Evolutionary conservation across 2,797 vertebrate genomes (phyloP).

Genomic region (Arremon brunneinucha): DNA sequence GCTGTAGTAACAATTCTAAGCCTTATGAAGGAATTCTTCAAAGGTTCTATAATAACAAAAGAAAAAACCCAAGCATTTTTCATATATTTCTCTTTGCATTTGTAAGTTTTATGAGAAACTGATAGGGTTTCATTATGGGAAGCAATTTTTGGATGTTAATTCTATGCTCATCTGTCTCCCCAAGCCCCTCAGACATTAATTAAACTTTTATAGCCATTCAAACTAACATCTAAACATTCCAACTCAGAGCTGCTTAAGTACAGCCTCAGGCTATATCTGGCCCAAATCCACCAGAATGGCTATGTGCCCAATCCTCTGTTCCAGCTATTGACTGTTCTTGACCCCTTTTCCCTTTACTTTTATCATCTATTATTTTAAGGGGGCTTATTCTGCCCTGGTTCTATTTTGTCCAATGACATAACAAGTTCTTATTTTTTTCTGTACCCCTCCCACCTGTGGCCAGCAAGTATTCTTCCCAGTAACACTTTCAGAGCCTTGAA

Average conservation of each 20-base stretch:
- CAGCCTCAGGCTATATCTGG: slow-evolving; percentile 56
- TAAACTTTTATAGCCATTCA: slow-evolving; percentile 61
- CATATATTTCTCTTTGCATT: background rate
- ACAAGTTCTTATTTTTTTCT: background rate
- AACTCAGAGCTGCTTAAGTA: slow-evolving; percentile 51
- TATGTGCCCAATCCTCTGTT: slow-evolving; percentile 56
- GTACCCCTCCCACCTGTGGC: background rate
- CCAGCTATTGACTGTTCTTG: slow-evolving; percentile 63
- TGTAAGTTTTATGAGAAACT: background rate
- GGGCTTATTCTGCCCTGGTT: background rate
- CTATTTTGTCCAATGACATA: background rate
- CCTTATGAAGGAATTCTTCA: background rate
- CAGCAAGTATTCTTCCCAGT: background rate
- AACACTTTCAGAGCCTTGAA: background rate
- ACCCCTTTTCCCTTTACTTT: slow-evolving; percentile 52
- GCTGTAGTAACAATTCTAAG: background rate
- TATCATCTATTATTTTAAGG: slow-evolving; percentile 37
- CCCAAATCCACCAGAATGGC: slow-evolving; percentile 64
- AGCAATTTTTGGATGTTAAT: slow-evolving; percentile 37
- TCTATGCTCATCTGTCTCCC: slow-evolving; percentile 47
- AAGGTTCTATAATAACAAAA: background rate
- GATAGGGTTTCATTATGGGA: background rate
- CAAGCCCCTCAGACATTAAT: slow-evolving; percentile 55
- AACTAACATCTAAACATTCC: slow-evolving; percentile 62
- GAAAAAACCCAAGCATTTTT: background rate